Evolutionary conservation across 2,888 invertebrate genomes (phyloP).

Genomic region (Trichogramma evanescens): DNA sequence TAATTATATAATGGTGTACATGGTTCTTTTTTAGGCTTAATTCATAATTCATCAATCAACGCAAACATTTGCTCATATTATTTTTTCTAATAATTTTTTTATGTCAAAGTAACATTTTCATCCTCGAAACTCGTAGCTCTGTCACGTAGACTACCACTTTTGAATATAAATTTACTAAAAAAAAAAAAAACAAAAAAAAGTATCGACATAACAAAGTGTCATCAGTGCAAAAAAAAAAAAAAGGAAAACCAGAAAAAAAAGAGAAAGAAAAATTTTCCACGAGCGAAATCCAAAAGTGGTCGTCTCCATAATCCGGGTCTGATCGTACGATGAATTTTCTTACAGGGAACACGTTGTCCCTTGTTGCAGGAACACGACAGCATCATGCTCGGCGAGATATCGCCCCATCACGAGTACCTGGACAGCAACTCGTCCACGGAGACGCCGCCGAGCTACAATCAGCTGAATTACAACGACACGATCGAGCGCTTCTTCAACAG

Average conservation of each 20-base stretch:
- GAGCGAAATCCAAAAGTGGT: slow-evolving; percentile 20
- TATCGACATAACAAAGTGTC: background rate
- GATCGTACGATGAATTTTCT: slow-evolving; percentile 36
- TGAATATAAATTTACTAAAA: slow-evolving; percentile 3
- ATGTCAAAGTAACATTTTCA: slow-evolving; percentile 1
- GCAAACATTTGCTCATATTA: background rate
- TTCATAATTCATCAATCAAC: too few relatives aligned
- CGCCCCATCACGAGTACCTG: slow-evolving; percentile 73
- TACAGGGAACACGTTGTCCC: slow-evolving; percentile 45
- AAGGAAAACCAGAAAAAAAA: slow-evolving; percentile 7
- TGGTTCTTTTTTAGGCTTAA: too few relatives aligned
- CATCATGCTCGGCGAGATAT: slow-evolving; percentile 76
- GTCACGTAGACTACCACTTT: slow-evolving; percentile 12
- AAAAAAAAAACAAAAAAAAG: background rate
- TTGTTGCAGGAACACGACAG: slow-evolving; percentile 66
- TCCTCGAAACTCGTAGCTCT: background rate
- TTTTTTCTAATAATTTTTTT: background rate
- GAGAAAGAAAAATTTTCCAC: background rate
- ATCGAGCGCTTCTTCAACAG: slow-evolving; percentile 56
- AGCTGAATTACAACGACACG: slow-evolving; percentile 79
- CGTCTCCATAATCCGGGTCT: slow-evolving; percentile 10
- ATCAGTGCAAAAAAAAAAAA: background rate
- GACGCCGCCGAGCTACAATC: slow-evolving; percentile 76
- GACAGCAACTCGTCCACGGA: slow-evolving; percentile 74
- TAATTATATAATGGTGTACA: too few relatives aligned